phyloP scores from a whole-genome alignment of 2,113 vertebrate genomes.

The Platichthys flesus region DNA sequence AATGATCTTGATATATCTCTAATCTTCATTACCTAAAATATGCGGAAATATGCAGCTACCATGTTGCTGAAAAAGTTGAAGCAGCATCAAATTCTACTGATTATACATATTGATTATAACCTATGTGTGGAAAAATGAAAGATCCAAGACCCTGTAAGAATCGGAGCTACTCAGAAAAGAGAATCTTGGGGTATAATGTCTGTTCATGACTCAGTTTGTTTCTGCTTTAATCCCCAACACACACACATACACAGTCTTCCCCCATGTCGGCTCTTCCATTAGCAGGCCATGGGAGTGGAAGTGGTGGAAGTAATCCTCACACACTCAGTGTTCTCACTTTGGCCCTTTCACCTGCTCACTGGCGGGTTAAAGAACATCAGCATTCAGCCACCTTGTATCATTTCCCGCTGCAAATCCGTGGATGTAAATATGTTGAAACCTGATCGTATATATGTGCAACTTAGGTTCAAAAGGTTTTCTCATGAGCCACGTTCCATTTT shows the following conservation, averaged over 20 bases:
- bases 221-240: not conserved
- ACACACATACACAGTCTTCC: slow-evolving; percentile 1
- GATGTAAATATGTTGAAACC: slow-evolving; percentile 20
- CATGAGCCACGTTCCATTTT: too few relatives aligned
- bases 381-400: not conserved
- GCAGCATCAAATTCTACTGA: not conserved
- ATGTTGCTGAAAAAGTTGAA: too few relatives aligned
- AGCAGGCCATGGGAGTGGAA: slow-evolving; percentile 54
- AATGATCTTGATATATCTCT: too few relatives aligned
- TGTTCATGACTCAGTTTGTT: not conserved
- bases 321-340: slow-evolving; percentile 13
- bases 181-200: too few relatives aligned
- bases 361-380: slow-evolving; percentile 51
- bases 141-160: not conserved
- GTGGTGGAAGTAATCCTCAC: slow-evolving; percentile 78
- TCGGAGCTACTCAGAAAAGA: not conserved
- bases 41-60: too few relatives aligned
- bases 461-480: not conserved
- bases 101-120: not conserved
- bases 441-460: not conserved
- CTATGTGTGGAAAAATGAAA: not conserved
- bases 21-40: too few relatives aligned
- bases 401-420: not conserved
- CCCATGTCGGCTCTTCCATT: slow-evolving; percentile 56
- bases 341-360: slow-evolving; percentile 40